phyloP scores from a whole-genome alignment of 2,888 invertebrate genomes.

The Ophion ventricosus region DNA sequence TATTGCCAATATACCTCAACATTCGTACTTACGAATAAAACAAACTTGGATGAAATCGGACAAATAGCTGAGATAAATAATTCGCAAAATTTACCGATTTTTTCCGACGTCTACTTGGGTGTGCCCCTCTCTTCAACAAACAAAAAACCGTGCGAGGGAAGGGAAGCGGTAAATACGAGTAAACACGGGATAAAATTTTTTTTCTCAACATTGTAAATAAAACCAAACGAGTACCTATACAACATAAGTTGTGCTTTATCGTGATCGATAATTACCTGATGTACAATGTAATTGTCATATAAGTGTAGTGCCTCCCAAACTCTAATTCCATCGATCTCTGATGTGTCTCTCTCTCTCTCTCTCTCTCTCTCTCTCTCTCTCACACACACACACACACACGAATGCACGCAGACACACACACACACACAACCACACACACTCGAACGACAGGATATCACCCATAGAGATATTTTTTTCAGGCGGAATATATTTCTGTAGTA shows the following conservation, averaged over 20 bases:
- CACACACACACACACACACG: not conserved
- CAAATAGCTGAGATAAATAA: too few relatives aligned
- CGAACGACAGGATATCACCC: conserved; percentile 31
- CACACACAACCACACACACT: not conserved
- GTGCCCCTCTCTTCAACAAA: too few relatives aligned
- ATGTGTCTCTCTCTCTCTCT: not conserved
- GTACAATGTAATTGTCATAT: conserved; percentile 52
- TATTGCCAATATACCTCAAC: too few relatives aligned
- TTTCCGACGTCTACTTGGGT: too few relatives aligned
- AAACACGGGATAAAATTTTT: not conserved
- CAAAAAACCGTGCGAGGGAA: not conserved
- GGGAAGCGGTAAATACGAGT: not conserved
- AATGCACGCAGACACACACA: not conserved
- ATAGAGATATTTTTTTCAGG: conserved; percentile 60
- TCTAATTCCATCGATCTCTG: conserved; percentile 19
- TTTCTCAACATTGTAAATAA: conserved; percentile 53
- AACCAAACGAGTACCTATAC: conserved; percentile 51
- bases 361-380: too few relatives aligned
- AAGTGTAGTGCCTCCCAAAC: conserved; percentile 7
- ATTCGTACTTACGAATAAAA: too few relatives aligned
- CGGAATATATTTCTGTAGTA: conserved; percentile 2
- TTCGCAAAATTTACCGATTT: too few relatives aligned
- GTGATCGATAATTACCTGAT: conserved; percentile 47
- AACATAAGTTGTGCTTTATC: conserved; percentile 40
- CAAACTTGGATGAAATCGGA: too few relatives aligned